Evolutionary conservation across 2,797 vertebrate genomes (phyloP), one percentile per base, ranked within the genome.

Genomic region (Scolopax bukidnonensis): DNA sequence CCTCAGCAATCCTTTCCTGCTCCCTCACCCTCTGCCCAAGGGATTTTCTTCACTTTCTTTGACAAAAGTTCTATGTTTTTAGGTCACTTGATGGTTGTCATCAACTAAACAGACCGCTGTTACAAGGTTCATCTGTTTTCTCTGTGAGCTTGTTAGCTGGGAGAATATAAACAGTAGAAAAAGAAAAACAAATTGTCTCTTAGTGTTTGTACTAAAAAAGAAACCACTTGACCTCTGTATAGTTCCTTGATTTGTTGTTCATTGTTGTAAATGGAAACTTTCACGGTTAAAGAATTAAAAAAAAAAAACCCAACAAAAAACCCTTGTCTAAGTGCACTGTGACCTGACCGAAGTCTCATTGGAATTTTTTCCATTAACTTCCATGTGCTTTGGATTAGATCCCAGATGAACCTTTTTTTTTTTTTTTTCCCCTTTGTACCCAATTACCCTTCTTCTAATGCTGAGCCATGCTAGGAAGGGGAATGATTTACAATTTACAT

Each of bases 371-470:
- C 71, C 45, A 69, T 78, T 80, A 90, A 64, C 25, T 80, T 68
- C 25, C 74, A 4, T 36, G 45, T 53, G 27, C 20, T 71, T 71
- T 95, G 53, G 45, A 75, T 60, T 48, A 64, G 27, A 89, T 80
- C n/a, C 51, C 38, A 87, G 23, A 38, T 13, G 4, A 87, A 45
- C 4, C 17, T 43, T 43, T 59, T 70, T 84, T 45, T 87, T 70
- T n/a, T 36, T 36, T 36, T 36, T 36, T 36, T 36, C 36, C 8
- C 36, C 36, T 36, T 36, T 36, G 36, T 36, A 86, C 24, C 94
- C 70, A 94, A 60, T 92, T 96, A 90, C 63, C 32, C 32, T 16
- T 54, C 27, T 76, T n/a, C 50, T 95, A 67, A 84, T 78, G 40
- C 16, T 90, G 24, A 78, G 5, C 16, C 47, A 50, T 45, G 41